Base-by-base conservation (phyloP, 2,797 vertebrate species). In the Taenioides sp. region DNA sequence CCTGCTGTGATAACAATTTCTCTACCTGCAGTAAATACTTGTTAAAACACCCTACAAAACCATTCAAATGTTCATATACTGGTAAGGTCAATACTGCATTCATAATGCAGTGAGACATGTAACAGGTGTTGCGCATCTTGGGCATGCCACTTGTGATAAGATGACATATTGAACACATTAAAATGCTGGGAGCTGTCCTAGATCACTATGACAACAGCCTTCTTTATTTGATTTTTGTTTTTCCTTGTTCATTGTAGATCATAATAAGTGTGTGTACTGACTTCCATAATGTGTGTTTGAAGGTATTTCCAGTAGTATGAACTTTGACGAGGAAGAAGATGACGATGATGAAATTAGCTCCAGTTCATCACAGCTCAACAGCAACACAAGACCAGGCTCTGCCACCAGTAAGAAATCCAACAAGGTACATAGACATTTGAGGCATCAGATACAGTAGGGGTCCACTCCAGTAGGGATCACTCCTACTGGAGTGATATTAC, bases 251-350 rank as follows among this genome's bases (percentile, higher is more conserved):
- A 22, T 67, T 54, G 31, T 34, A 16, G 3, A 7, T 27, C 58
- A 28, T 60, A 18, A 59, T 59, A 16, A 6, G 27, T 59, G 57
- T 28, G 57, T 28, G 5, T 18, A 31, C 1, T 54, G 4, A 18
- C 14, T 9, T 55, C 7, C 34, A n/a, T 17, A 14, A 22, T 47
- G 66, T 74, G n/a, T 76, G 57, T 59, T 58, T 58, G 14, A 88
- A 99, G 98, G 97, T 75, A 97, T 98, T 90, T 99, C 98, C 70
- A 98, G 97, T 90, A 98, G 97, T 89, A 98, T 98, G 97, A 99
- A 98, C 90, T 98, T 99, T 82, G 96, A 98, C 82, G 96, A 95
- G 86, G 98, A 99, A 58, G 97, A 98, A 66, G 97, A 98, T 5
- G 98, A 99, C 0, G 98, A 98, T 10, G 98, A 98, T 54, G 97